Conservation (phyloP, 2,888 invertebrate species). For the Unio pictorum region DNA sequence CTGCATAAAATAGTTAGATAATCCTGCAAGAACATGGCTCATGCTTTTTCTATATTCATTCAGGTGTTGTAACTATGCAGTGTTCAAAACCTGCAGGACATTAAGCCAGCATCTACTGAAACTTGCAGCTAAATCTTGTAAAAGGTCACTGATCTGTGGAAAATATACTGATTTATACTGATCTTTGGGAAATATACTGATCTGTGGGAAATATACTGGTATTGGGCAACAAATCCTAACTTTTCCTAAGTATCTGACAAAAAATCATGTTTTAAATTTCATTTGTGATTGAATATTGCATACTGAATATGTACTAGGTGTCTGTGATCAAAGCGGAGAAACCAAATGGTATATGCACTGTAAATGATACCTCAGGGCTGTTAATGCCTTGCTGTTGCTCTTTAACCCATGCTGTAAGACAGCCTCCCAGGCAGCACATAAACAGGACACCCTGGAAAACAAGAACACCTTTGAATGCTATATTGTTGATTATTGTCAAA, state of each 20-base stretch:
- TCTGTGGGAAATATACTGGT: not conserved
- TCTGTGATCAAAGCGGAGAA: not conserved
- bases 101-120: no score
- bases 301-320: no score
- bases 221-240: not conserved
- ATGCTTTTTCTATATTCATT: no score
- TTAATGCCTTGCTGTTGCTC: slow-evolving; percentile 73
- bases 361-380: slow-evolving; percentile 68
- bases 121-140: no score
- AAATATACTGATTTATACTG: not conserved
- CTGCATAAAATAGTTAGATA: no score
- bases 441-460: slow-evolving; percentile 64
- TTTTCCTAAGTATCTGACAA: not conserved
- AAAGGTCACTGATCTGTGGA: not conserved
- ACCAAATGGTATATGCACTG: not conserved
- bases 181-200: not conserved
- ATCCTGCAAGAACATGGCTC: no score
- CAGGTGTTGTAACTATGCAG: not conserved
- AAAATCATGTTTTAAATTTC: not conserved
- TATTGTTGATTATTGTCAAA: not conserved
- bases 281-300: not conserved
- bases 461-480: not conserved
- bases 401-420: slow-evolving; percentile 84
- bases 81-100: no score
- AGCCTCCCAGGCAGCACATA: slow-evolving; percentile 80